Conservation (phyloP, 2,113 vertebrate genomes). For the Scatophagus argus region DNA sequence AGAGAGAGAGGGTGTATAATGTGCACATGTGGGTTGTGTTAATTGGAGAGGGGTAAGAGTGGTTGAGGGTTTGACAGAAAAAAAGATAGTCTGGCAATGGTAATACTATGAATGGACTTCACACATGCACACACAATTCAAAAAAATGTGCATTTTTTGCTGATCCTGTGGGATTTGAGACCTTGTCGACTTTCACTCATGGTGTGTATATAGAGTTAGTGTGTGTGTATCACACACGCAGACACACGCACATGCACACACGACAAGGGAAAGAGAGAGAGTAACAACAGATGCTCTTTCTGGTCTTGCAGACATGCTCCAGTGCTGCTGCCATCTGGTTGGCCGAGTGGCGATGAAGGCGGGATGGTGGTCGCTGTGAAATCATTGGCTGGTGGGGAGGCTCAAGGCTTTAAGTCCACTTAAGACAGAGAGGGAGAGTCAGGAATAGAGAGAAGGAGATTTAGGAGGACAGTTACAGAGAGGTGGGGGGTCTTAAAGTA, state of each 20-base stretch:
- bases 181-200: background rate
- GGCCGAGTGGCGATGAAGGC: slow-evolving; percentile 57
- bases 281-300: slow-evolving; percentile 66
- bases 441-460: background rate
- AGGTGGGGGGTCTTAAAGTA: background rate
- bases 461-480: background rate
- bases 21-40: slow-evolving; percentile 26
- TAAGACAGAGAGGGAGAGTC: slow-evolving; percentile 17
- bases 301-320: slow-evolving; percentile 62
- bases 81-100: slow-evolving; percentile 48
- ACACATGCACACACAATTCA: background rate
- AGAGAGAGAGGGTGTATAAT: background rate
- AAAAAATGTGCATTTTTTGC: background rate
- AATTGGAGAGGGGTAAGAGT: background rate
- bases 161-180: background rate
- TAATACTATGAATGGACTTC: slow-evolving; percentile 13
- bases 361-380: slow-evolving; percentile 48
- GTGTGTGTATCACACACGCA: background rate
- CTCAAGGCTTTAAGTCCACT: slow-evolving; percentile 62
- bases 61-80: slow-evolving; percentile 49
- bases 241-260: too few species aligned
- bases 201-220: too few species aligned
- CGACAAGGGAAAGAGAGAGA: slow-evolving; percentile 1
- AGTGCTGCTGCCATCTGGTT: slow-evolving; percentile 79
- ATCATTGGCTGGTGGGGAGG: slow-evolving; percentile 52